Evolutionary conservation across 2,797 vertebrate genomes (phyloP).

Genomic region (Eutrigla gurnardus): DNA sequence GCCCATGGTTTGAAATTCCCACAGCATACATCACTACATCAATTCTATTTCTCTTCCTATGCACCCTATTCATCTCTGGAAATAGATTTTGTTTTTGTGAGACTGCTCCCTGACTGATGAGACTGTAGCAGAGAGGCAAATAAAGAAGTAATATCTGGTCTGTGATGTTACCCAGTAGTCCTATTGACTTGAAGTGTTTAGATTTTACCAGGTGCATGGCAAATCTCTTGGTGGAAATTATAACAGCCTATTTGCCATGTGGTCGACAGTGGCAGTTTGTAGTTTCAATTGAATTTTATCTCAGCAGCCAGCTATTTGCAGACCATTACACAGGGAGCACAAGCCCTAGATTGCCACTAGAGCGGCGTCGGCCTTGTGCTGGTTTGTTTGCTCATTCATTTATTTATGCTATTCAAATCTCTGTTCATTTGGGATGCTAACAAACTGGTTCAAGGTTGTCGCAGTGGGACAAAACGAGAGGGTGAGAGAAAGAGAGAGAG

Average conservation of each 20-base stretch:
- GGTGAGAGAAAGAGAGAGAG: conserved; percentile 27
- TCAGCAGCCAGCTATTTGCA: conserved; percentile 82
- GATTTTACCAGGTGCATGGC: conserved; percentile 64
- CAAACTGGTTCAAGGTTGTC: conserved; percentile 81
- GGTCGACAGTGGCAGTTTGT: conserved; percentile 67
- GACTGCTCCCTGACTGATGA: conserved; percentile 19
- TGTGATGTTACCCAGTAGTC: conserved; percentile 54
- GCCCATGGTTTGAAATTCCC: conserved; percentile 6
- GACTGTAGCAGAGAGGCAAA: conserved; percentile 17
- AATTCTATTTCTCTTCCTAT: not conserved
- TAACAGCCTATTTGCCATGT: conserved; percentile 71
- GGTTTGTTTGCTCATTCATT: conserved; percentile 81
- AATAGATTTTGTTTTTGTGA: conserved; percentile 9
- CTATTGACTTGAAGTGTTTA: conserved; percentile 71
- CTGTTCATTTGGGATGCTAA: conserved; percentile 77
- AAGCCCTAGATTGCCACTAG: conserved; percentile 69
- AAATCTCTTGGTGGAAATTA: conserved; percentile 68
- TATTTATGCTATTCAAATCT: conserved; percentile 83
- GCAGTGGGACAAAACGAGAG: conserved; percentile 51
- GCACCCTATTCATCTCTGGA: not conserved
- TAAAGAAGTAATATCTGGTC: conserved; percentile 49
- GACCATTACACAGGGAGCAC: conserved; percentile 77
- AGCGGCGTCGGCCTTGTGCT: conserved; percentile 62
- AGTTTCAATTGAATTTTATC: conserved; percentile 80
- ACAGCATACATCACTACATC: not conserved